Evolutionary conservation across 2,888 invertebrate genomes (phyloP).

Genomic region (Beris morrisii): DNA sequence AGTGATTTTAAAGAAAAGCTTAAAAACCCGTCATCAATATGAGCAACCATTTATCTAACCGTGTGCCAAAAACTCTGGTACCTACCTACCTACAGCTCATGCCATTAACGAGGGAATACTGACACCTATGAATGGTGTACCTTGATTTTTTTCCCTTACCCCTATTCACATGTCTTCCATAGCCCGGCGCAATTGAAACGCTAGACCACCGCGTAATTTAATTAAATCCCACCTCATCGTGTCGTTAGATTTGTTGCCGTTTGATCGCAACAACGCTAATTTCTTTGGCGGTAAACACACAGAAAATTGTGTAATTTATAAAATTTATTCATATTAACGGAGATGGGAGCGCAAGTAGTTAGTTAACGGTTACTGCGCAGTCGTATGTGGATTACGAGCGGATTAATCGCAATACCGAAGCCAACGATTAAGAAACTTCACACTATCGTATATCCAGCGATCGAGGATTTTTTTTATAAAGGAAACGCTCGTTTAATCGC

Average conservation of each 20-base stretch:
- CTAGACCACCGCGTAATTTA: conserved; percentile 18
- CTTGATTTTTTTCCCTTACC: too few species aligned
- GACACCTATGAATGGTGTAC: too few species aligned
- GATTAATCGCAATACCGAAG: not conserved
- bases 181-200: not conserved
- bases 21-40: too few species aligned
- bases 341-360: conserved; percentile 11
- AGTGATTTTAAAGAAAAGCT: too few species aligned
- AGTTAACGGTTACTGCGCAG: conserved; percentile 8
- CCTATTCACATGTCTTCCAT: too few species aligned
- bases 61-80: too few species aligned
- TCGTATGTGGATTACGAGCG: conserved; percentile 5
- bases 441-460: not conserved
- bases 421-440: not conserved
- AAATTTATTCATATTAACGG: conserved; percentile 12
- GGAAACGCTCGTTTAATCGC: conserved; percentile 23
- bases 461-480: not conserved
- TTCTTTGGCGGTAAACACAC: conserved; percentile 7
- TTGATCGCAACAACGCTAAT: conserved; percentile 1
- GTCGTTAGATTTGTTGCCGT: not conserved
- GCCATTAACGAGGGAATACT: too few species aligned
- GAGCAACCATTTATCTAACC: too few species aligned
- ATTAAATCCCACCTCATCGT: conserved; percentile 22
- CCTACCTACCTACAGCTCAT: too few species aligned
- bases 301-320: conserved; percentile 15